Percentiles rank a stretch among this genome's conserved stretches.
phyloP scores from a whole-genome alignment of 1,140 invertebrate genomes.

The Eulimnadia texana region DNA sequence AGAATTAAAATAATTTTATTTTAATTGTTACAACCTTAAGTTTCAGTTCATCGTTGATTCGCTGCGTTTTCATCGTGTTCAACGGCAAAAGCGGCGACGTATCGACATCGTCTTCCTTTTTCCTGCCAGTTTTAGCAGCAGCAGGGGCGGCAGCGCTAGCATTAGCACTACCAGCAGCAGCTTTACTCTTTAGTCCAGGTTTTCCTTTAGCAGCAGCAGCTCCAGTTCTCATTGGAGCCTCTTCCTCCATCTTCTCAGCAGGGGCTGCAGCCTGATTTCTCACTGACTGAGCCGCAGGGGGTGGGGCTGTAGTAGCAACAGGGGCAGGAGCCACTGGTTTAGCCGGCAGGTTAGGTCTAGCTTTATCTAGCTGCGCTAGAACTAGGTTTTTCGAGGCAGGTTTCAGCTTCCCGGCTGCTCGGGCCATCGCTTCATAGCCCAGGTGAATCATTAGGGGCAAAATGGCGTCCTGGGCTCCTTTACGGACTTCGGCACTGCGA shows the following conservation, averaged over 20 bases:
- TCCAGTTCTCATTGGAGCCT: neutral
- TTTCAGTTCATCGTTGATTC: conserved; percentile 82
- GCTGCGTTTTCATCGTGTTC: conserved; percentile 77
- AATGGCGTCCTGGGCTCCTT: conserved; percentile 73
- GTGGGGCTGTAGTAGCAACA: conserved; percentile 16
- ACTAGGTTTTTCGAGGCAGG: conserved; percentile 70
- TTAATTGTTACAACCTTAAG: conserved; percentile 44
- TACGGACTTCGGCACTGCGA: conserved; percentile 76
- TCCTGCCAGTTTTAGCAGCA: conserved; percentile 35
- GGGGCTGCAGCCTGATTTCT: conserved; percentile 3
- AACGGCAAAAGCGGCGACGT: conserved; percentile 61
- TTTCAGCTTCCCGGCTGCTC: conserved; percentile 67
- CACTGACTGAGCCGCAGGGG: conserved; percentile 13
- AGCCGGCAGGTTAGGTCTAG: conserved; percentile 61
- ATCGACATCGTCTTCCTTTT: conserved; percentile 77
- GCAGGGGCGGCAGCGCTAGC: conserved; percentile 21
- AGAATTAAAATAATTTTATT: too few species aligned
- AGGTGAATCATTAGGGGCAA: conserved; percentile 86
- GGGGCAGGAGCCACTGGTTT: conserved; percentile 44
- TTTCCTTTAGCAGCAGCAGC: neutral
- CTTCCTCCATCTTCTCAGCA: neutral
- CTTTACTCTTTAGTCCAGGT: conserved; percentile 10
- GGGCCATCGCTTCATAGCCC: conserved; percentile 65
- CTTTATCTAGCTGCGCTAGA: conserved; percentile 66
- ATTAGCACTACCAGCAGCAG: conserved; percentile 19